Evolutionary conservation across 2,888 invertebrate species (phyloP).

Genomic region (Cheilosia soror): DNA sequence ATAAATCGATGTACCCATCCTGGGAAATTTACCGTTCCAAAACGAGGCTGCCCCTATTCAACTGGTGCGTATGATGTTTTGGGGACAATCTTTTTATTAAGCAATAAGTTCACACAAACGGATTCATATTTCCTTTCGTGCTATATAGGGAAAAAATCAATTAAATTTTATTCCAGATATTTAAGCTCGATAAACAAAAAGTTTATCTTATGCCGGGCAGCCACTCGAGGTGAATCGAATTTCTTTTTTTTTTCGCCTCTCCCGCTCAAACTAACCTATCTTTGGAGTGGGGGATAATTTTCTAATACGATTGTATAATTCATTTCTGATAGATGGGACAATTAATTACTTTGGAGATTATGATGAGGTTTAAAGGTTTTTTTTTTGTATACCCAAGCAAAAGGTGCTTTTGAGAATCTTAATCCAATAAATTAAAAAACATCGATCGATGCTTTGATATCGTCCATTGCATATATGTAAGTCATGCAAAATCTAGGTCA

Average conservation of each 20-base stretch:
- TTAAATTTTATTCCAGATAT: conserved; percentile 47
- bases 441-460: no score
- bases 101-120: conserved; percentile 30
- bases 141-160: conserved; percentile 42
- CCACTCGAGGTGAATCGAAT: conserved; percentile 7
- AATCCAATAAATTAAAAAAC: no score
- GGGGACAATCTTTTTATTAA: conserved; percentile 27
- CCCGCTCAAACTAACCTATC: neutral
- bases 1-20: conserved; percentile 43
- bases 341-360: no score
- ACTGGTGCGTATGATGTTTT: conserved; percentile 43
- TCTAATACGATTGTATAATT: neutral
- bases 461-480: no score
- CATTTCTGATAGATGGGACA: neutral
- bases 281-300: neutral
- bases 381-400: no score
- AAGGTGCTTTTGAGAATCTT: no score
- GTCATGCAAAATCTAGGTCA: no score
- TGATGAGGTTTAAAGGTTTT: no score
- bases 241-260: conserved; percentile 1
- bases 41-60: conserved; percentile 1
- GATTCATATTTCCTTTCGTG: conserved; percentile 34
- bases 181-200: conserved; percentile 21
- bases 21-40: conserved; percentile 15
- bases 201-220: conserved; percentile 29